phyloP scores from a whole-genome alignment of 2,113 vertebrate genomes.

The Tretioscincus oriximinensis region DNA sequence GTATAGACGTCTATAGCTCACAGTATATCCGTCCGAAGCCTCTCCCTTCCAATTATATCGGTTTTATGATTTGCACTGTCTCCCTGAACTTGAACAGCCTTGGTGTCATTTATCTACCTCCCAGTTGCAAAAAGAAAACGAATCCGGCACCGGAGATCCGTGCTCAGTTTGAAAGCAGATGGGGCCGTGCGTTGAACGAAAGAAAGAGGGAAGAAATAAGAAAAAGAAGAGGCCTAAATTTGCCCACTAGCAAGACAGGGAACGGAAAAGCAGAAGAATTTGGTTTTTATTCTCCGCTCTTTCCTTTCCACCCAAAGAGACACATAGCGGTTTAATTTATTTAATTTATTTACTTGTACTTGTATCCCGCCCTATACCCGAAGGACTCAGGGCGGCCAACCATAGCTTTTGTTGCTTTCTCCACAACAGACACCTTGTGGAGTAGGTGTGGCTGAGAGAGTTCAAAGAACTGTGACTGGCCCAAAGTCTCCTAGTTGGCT shows the following conservation, averaged over 20 bases:
- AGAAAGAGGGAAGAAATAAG: constrained; percentile 1
- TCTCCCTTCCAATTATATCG: constrained; percentile 74
- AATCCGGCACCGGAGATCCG: neutral
- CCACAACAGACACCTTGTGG: too few species aligned
- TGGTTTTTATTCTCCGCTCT: too few species aligned
- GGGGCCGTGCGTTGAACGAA: constrained; percentile 6
- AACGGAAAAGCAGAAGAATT: too few species aligned
- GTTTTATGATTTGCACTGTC: constrained; percentile 62
- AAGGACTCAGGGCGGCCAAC: too few species aligned
- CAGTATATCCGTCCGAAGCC: constrained; percentile 69
- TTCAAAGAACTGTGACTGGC: too few species aligned
- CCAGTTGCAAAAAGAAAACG: constrained; percentile 11
- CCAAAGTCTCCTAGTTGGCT: too few species aligned
- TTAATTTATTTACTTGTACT: too few species aligned
- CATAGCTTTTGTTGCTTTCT: too few species aligned
- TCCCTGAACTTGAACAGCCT: constrained; percentile 47
- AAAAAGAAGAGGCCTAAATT: neutral
- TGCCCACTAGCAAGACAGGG: neutral
- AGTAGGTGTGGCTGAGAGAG: too few species aligned
- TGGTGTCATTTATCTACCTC: constrained; percentile 59
- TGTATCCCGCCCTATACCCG: too few species aligned
- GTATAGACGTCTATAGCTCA: constrained; percentile 69
- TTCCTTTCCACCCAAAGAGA: too few species aligned
- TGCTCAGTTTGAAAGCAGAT: constrained; percentile 13
- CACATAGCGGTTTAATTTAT: too few species aligned